phyloP scores from a whole-genome alignment of 1,140 invertebrate genomes.

The Chymomyza costata region DNA sequence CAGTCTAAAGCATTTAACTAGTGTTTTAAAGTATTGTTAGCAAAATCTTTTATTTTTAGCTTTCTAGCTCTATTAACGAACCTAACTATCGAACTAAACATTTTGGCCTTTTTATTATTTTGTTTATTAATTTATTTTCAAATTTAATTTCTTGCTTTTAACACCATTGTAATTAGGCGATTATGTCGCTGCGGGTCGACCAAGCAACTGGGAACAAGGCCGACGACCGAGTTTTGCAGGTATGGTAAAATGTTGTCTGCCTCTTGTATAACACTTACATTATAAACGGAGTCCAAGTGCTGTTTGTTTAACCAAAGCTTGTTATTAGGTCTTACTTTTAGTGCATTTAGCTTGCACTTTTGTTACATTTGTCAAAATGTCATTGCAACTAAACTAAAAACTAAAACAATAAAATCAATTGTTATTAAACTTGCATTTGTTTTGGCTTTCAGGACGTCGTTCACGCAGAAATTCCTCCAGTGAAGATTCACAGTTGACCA shows the following conservation, averaged over 20 bases:
- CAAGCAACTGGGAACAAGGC: constrained; percentile 88
- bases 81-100: too few species aligned
- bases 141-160: constrained; percentile 22
- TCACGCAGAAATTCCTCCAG: constrained; percentile 89
- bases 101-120: too few species aligned
- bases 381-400: background rate
- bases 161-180: constrained; percentile 59
- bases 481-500: constrained; percentile 91
- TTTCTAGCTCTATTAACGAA: too few species aligned
- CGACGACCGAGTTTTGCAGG: constrained; percentile 86
- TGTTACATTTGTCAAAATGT: too few species aligned
- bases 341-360: too few species aligned
- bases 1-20: too few species aligned
- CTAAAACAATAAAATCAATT: background rate
- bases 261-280: constrained; percentile 5
- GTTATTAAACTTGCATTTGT: too few species aligned
- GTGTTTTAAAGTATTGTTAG: too few species aligned
- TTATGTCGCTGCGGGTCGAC: constrained; percentile 84
- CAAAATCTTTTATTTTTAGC: too few species aligned
- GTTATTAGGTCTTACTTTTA: too few species aligned
- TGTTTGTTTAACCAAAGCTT: too few species aligned
- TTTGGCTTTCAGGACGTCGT: constrained; percentile 77
- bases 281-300: too few species aligned
- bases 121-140: constrained; percentile 21
- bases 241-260: constrained; percentile 36